A percentile compares a stretch with the other conserved stretches of the same genome.
phyloP scores from a whole-genome alignment of 2,888 invertebrate genomes.

The Venusia cambrica region DNA sequence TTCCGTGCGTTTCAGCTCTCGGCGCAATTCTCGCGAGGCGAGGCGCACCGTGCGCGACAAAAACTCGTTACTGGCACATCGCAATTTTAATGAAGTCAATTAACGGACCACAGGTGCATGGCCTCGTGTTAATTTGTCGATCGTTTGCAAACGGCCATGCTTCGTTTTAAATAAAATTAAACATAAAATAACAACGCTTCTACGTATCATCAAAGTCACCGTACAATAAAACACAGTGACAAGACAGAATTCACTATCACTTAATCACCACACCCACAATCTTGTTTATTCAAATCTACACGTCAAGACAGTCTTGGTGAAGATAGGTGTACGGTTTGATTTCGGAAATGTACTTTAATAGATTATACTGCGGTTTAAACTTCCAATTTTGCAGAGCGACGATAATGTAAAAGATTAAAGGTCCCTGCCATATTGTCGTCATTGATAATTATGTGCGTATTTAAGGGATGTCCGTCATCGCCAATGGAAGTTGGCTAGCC shows the following conservation, averaged over 20 bases:
- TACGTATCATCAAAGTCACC: too few relatives aligned
- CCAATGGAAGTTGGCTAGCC: conserved; percentile 51
- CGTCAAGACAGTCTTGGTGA: too few relatives aligned
- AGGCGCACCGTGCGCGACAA: conserved; percentile 14
- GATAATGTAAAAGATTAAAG: conserved; percentile 7
- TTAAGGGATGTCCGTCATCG: conserved; percentile 39
- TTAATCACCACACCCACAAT: too few relatives aligned
- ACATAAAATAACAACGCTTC: too few relatives aligned
- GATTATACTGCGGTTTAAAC: too few relatives aligned
- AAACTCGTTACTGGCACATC: conserved; percentile 17
- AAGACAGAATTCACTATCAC: too few relatives aligned
- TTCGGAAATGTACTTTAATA: too few relatives aligned
- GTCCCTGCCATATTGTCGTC: conserved; percentile 14
- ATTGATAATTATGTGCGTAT: conserved; percentile 22
- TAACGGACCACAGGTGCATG: conserved; percentile 3
- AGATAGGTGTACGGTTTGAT: too few relatives aligned
- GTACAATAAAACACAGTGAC: too few relatives aligned
- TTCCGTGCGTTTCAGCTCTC: conserved; percentile 29
- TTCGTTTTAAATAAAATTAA: conserved; percentile 6
- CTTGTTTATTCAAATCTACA: too few relatives aligned
- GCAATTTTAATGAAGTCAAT: conserved; percentile 22
- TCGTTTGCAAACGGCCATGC: neutral
- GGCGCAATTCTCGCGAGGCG: conserved; percentile 27
- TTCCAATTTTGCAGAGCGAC: too few relatives aligned
- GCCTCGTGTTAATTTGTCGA: neutral